Conservation (phyloP, 1,140 invertebrate species). For the Hormaphis cornu region DNA sequence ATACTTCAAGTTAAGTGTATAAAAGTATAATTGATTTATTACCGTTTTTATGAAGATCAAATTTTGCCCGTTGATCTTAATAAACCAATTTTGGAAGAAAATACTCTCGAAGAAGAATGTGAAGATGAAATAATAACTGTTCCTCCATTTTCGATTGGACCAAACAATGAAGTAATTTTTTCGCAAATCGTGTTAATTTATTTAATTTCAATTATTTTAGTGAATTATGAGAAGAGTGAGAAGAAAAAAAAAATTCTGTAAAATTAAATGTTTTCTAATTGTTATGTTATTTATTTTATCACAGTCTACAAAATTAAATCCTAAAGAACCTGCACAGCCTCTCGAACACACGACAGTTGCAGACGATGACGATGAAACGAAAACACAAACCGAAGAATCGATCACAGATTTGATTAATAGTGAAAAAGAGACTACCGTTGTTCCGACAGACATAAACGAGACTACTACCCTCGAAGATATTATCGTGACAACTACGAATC, state of each 20-base stretch:
- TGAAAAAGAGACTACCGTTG: not conserved
- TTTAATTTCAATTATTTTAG: not conserved
- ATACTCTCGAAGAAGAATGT: constrained; percentile 44
- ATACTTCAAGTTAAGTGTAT: not conserved
- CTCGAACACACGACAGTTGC: not conserved
- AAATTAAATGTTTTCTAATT: not conserved
- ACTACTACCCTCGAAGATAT: not conserved
- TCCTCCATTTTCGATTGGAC: constrained; percentile 26
- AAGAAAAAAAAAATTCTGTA: not conserved
- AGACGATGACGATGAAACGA: not conserved
- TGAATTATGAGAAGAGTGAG: not conserved
- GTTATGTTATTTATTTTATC: not conserved
- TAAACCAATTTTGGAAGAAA: constrained; percentile 46
- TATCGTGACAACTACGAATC: not conserved
- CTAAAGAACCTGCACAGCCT: constrained; percentile 33
- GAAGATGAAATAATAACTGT: constrained; percentile 43
- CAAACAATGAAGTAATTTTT: not conserved
- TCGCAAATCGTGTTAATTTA: not conserved
- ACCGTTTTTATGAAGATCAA: constrained; percentile 48
- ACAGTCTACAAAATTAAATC: constrained; percentile 35
- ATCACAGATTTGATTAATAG: not conserved
- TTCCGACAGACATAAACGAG: not conserved
- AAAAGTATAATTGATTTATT: not conserved
- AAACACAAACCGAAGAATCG: not conserved
- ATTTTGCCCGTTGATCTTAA: constrained; percentile 53